These are phyloP conservation scores for Cathartes aura DNA, from an alignment of 2,113 vertebrate species.

Conservation along the genomic window DNA sequence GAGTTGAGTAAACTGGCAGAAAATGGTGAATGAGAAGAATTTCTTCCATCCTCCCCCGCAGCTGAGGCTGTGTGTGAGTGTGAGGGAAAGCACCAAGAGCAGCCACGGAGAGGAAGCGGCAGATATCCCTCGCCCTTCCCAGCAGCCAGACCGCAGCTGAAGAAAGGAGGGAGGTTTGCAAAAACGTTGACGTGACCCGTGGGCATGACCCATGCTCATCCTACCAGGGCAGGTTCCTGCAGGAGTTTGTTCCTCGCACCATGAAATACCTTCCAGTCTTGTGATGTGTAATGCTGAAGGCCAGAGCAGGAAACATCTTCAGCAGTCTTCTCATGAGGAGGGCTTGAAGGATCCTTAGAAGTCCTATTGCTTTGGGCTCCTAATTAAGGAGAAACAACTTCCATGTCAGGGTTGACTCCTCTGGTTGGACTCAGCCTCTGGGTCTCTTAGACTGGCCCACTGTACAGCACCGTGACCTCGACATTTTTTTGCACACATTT, in stretches of 20 bases:
- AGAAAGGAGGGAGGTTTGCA: not conserved
- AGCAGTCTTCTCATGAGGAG: not conserved
- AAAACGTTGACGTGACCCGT: not conserved
- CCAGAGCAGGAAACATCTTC: not conserved
- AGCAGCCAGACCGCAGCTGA: not conserved
- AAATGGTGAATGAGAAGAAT: not conserved
- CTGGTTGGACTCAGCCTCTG: not conserved
- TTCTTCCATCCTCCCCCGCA: not conserved
- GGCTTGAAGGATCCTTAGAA: not conserved
- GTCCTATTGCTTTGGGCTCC: not conserved
- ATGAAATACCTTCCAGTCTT: not conserved
- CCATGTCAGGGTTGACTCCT: not conserved
- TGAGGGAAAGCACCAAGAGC: not conserved
- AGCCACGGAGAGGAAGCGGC: not conserved
- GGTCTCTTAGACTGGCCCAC: not conserved
- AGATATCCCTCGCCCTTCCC: not conserved
- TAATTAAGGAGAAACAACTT: not conserved
- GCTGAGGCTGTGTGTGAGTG: not conserved
- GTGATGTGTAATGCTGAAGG: too few species aligned
- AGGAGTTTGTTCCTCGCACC: not conserved
- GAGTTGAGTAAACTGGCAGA: not conserved
- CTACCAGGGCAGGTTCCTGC: not conserved
- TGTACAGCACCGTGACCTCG: not conserved
- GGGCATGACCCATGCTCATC: not conserved
- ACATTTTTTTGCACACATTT: not conserved